Evolutionary conservation across 2,797 vertebrate genomes (phyloP).

Genomic region (Manis crassicaudata): DNA sequence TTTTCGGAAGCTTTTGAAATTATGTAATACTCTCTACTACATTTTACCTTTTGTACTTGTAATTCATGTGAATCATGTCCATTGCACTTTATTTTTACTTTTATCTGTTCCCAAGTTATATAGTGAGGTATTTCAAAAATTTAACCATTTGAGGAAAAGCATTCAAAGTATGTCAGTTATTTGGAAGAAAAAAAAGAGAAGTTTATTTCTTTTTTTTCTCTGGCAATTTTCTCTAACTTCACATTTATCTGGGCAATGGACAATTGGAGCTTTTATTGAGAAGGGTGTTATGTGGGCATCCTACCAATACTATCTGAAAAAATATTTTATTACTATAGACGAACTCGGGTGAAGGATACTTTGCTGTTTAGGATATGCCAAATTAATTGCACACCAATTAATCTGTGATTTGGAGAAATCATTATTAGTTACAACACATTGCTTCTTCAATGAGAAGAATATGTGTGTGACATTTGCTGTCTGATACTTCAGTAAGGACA

Average conservation of each 20-base stretch:
- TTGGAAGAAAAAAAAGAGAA: conserved; percentile 2
- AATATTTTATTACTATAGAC: not conserved
- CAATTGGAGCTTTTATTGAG: not conserved
- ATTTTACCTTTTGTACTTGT: conserved; percentile 59
- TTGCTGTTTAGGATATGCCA: conserved; percentile 5
- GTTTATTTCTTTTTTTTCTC: not conserved
- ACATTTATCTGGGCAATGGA: not conserved
- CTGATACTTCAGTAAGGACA: conserved; percentile 38
- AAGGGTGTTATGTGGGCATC: not conserved
- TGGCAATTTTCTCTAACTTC: not conserved
- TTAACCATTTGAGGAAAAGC: conserved; percentile 39
- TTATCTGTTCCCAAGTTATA: not conserved
- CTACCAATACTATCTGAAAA: not conserved
- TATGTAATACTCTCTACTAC: conserved; percentile 51
- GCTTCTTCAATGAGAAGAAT: conserved; percentile 63
- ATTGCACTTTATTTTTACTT: conserved; percentile 40
- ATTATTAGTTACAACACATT: conserved; percentile 70
- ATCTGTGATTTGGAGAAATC: conserved; percentile 65
- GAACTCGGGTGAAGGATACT: not conserved
- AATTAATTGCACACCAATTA: conserved; percentile 66
- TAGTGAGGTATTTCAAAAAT: not conserved
- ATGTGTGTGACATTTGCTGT: conserved; percentile 65
- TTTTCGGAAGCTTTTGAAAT: conserved; percentile 66
- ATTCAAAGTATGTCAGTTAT: not conserved
- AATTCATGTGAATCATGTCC: conserved; percentile 44